These are phyloP conservation scores for Podarcis raffonei DNA, from an alignment of 2,113 vertebrate genomes.

Conservation along the genomic window DNA sequence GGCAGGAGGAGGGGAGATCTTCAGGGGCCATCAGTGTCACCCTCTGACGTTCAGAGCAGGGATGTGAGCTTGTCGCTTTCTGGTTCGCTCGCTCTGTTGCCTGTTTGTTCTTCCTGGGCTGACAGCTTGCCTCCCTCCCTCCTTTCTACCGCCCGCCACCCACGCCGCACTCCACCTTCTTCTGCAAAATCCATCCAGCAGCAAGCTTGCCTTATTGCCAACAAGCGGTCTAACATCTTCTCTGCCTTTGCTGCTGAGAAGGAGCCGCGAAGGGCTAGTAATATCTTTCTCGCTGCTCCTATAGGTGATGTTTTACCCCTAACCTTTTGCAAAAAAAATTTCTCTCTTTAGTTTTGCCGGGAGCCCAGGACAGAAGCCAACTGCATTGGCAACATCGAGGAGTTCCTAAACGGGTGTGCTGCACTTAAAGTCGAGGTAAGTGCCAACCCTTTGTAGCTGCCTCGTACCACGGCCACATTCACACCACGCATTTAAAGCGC, in stretches of 20 bases:
- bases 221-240: conserved; percentile 58
- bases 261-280: not conserved
- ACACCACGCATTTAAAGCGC: no score
- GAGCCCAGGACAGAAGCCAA: conserved; percentile 91
- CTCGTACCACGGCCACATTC: no score
- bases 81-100: conserved; percentile 75
- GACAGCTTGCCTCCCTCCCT: conserved; percentile 55
- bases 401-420: conserved; percentile 90
- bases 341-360: conserved; percentile 81
- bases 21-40: conserved; percentile 16
- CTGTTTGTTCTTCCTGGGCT: conserved; percentile 72
- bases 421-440: conserved; percentile 93
- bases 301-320: conserved; percentile 6
- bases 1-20: not conserved
- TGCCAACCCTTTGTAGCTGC: not conserved
- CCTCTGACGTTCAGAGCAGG: conserved; percentile 59
- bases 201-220: conserved; percentile 57
- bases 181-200: not conserved
- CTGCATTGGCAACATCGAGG: conserved; percentile 87
- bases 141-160: conserved; percentile 45
- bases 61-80: conserved; percentile 53
- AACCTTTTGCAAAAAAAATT: no score
- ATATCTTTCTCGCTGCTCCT: conserved; percentile 50
- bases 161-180: not conserved
- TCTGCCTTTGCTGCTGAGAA: conserved; percentile 24